A percentile compares a stretch with the other conserved stretches of the same genome.
Evolutionary conservation across 1,140 invertebrate genomes (phyloP).

Genomic region (Apocrypta bakeri): DNA sequence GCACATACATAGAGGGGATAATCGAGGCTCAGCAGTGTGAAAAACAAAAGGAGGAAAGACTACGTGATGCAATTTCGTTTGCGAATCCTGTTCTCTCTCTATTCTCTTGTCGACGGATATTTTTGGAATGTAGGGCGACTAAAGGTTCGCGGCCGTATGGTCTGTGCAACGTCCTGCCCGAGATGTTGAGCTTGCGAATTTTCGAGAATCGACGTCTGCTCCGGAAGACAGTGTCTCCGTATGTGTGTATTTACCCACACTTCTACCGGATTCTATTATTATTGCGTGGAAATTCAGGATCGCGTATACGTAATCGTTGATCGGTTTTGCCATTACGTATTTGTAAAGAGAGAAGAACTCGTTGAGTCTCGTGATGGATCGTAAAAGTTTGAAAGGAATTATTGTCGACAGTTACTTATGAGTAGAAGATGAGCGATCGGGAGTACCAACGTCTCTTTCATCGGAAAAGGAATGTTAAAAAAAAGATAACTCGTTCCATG

Average conservation of each 20-base stretch:
- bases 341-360: too few species aligned
- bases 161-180: not conserved
- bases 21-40: not conserved
- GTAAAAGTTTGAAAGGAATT: not conserved
- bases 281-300: too few species aligned
- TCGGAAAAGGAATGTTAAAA: not conserved
- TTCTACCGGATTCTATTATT: too few species aligned
- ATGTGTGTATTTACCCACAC: too few species aligned
- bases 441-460: not conserved
- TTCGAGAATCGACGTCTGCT: too few species aligned
- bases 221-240: too few species aligned
- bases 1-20: not conserved
- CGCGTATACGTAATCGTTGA: too few species aligned
- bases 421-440: constrained; percentile 15
- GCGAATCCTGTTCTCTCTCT: constrained; percentile 36
- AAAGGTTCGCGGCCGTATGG: constrained; percentile 11
- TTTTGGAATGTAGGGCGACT: constrained; percentile 53
- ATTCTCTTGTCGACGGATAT: constrained; percentile 32
- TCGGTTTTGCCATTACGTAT: too few species aligned
- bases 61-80: constrained; percentile 22
- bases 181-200: not conserved
- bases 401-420: constrained; percentile 15
- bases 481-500: not conserved
- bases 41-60: not conserved
- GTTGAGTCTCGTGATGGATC: constrained; percentile 7